Percentiles rank a stretch among this genome's conserved stretches.
Conservation (phyloP, 1,140 invertebrate species). For the Druon quercuslanigerum region DNA sequence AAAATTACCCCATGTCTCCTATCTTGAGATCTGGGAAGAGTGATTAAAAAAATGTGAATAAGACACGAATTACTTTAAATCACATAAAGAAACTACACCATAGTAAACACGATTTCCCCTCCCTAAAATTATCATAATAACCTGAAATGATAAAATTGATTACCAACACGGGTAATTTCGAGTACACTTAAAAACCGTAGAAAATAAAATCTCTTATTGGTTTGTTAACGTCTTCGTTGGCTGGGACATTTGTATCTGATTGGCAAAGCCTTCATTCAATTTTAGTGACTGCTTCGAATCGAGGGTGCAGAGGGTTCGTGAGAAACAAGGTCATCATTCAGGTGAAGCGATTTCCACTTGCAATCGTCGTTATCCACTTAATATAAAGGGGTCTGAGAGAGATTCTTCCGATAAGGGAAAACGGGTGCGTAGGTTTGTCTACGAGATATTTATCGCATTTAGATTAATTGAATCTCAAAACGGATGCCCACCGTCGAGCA, state of each 20-base stretch:
- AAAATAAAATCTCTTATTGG: slow-evolving; percentile 49
- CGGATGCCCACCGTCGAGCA: slow-evolving; percentile 37
- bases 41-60: too few species aligned
- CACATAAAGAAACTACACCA: too few species aligned
- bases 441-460: slow-evolving; percentile 52
- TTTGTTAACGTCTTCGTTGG: slow-evolving; percentile 24
- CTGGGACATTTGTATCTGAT: background rate
- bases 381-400: slow-evolving; percentile 47
- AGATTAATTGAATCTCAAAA: slow-evolving; percentile 61
- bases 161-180: too few species aligned
- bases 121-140: too few species aligned
- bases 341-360: background rate
- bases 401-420: slow-evolving; percentile 34
- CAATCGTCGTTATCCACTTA: slow-evolving; percentile 57
- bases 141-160: too few species aligned
- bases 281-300: slow-evolving; percentile 1
- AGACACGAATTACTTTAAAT: too few species aligned
- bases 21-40: too few species aligned
- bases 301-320: slow-evolving; percentile 42
- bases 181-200: too few species aligned
- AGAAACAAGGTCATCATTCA: slow-evolving; percentile 59
- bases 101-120: too few species aligned
- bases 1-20: too few species aligned
- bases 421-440: slow-evolving; percentile 43
- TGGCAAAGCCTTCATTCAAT: background rate